Evolutionary conservation across 2,888 invertebrate species (phyloP), one percentile per base, ranked within the genome.

Genomic region (Dryomyza anilis): DNA sequence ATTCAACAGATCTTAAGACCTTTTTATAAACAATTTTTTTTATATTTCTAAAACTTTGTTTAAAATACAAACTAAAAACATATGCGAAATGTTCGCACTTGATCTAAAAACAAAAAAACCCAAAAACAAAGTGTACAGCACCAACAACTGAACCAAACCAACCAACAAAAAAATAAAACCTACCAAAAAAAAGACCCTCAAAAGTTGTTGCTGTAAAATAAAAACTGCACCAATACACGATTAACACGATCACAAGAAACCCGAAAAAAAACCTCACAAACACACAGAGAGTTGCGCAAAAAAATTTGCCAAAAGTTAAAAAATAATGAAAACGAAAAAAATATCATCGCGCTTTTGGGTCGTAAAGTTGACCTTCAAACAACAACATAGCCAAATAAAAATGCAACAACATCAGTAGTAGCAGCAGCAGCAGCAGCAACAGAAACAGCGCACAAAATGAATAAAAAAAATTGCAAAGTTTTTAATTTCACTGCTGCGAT

Each of bases 331-430:
- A 71, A 70, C 63, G 69, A 71, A 58, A 66, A 65, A 60, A 56
- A 63, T 56, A 33, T 45, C 48, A 30, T 73, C 73, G 74, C 75
- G 78, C 80, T 81, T 80, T 74, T 79, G 79, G 80, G 79, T 79
- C 82, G 82, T 81, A 82, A 81, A 81, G 82, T 82, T 81, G 81
- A 81, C 81, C 81, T 81, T 81, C 81, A 81, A 81, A 79, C 75
- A 76, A 74, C 74, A 76, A 78, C 75, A 75, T 75, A 76, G 75
- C 73, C 75, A 72, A 78, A 76, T 74, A 74, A 67, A 50, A 63
- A 60, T 66, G 62, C 59, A 70, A 73, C 72, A 69, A 74, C 71
- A 72, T n/a, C n/a, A n/a, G n/a, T n/a, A n/a, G n/a, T n/a, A n/a
- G n/a, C n/a, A n/a, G n/a, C n/a, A n/a, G n/a, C n/a, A n/a, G n/a